A percentile compares a stretch with the other conserved stretches of the same genome.
These are phyloP conservation scores for Thalassarche chlororhynchos DNA, from an alignment of 2,113 vertebrate species.

Conservation along the genomic window DNA sequence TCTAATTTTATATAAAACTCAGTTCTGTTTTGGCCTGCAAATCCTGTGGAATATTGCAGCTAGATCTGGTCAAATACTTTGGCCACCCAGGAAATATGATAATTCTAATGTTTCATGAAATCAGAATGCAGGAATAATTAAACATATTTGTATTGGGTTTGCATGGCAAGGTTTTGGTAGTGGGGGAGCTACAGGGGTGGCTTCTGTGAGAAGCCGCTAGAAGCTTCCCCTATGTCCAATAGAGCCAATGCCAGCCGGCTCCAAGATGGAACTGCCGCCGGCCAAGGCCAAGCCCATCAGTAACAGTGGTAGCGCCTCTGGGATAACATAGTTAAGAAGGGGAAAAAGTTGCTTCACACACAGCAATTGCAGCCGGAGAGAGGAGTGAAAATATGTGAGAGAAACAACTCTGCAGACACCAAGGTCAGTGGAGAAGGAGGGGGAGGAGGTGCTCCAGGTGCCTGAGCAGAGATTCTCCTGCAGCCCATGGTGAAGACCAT, in stretches of 20 bases:
- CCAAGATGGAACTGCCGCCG: accelerated
- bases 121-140: neutral
- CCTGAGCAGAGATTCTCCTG: neutral
- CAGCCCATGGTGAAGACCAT: neutral
- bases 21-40: neutral
- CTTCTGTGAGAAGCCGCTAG: neutral
- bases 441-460: neutral
- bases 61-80: neutral
- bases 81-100: neutral
- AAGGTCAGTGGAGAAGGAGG: neutral
- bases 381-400: neutral
- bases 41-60: neutral
- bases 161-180: neutral
- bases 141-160: neutral
- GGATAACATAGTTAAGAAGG: neutral
- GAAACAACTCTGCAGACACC: neutral
- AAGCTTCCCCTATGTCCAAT: neutral
- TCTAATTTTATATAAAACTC: neutral
- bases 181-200: neutral
- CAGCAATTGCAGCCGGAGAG: neutral
- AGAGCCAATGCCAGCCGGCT: neutral
- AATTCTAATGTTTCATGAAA: neutral
- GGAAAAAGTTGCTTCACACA: neutral
- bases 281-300: neutral
- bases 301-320: neutral